Percentiles rank a stretch among this genome's conserved stretches.
Evolutionary conservation across 2,888 invertebrate species (phyloP).

Genomic region (Drosophila kokeensis): DNA sequence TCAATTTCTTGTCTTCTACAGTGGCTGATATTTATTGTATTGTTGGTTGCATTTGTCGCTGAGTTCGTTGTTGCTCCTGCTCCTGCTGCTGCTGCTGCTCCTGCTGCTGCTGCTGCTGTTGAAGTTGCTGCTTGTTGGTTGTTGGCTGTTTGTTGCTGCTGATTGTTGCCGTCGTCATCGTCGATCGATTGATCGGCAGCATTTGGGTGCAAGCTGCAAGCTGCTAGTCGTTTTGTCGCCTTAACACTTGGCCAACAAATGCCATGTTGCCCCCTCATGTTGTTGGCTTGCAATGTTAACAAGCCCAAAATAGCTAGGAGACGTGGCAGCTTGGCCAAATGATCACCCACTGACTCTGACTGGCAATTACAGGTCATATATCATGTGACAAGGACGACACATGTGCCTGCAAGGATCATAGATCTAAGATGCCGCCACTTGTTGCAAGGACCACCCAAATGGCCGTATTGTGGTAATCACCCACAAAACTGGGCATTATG

Average conservation of each 20-base stretch:
- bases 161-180: constrained; percentile 58
- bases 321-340: constrained; percentile 8
- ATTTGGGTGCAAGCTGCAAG: constrained; percentile 19
- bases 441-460: constrained; percentile 65
- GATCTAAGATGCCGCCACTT: constrained; percentile 55
- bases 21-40: constrained; percentile 79
- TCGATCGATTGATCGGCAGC: constrained; percentile 63
- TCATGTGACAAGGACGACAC: constrained; percentile 57
- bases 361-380: constrained; percentile 72
- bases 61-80: constrained; percentile 34
- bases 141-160: constrained; percentile 69
- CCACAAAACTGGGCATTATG: constrained; percentile 80
- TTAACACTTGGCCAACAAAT: constrained; percentile 60
- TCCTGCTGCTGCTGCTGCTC: not conserved
- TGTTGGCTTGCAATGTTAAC: constrained; percentile 43
- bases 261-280: constrained; percentile 22
- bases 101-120: constrained; percentile 19
- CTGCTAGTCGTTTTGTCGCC: constrained; percentile 61
- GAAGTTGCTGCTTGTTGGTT: constrained; percentile 44
- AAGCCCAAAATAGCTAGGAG: constrained; percentile 41
- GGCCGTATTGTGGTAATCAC: constrained; percentile 64
- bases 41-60: constrained; percentile 69
- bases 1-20: constrained; percentile 33
- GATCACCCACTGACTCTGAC: constrained; percentile 50
- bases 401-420: constrained; percentile 57